Conservation (phyloP, 2,888 invertebrate species). For the Odontomyia ornata region DNA sequence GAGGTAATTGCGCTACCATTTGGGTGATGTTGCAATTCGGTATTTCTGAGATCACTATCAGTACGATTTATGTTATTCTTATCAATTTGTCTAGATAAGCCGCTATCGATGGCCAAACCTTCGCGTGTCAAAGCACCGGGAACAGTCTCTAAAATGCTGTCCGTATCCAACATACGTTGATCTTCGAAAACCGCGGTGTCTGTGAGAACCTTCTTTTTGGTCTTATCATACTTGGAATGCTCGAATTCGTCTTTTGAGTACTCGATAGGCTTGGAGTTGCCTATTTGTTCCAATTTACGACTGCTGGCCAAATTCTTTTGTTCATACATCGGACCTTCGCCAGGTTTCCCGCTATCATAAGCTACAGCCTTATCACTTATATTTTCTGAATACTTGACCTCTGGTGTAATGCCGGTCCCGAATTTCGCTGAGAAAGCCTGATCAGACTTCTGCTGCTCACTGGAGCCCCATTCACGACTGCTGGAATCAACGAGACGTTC, state of each 20-base stretch:
- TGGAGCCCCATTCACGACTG: conserved; percentile 69
- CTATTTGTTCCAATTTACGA: conserved; percentile 60
- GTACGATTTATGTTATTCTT: background rate
- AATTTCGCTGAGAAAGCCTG: conserved; percentile 68
- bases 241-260: conserved; percentile 46
- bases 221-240: conserved; percentile 46
- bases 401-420: conserved; percentile 69
- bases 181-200: conserved; percentile 50
- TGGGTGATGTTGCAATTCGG: background rate
- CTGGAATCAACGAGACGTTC: conserved; percentile 70
- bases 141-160: conserved; percentile 18
- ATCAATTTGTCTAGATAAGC: conserved; percentile 18
- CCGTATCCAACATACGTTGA: conserved; percentile 39
- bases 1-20: background rate
- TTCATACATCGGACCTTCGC: conserved; percentile 63
- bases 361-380: conserved; percentile 68
- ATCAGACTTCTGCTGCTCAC: conserved; percentile 64
- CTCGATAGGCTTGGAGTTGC: conserved; percentile 54
- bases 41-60: background rate
- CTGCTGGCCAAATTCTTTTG: conserved; percentile 65
- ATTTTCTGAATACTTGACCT: conserved; percentile 67
- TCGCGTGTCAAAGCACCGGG: background rate
- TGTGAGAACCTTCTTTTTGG: conserved; percentile 48
- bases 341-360: conserved; percentile 69
- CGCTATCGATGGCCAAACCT: conserved; percentile 26